Evolutionary conservation across 2,888 invertebrate genomes (phyloP).

Genomic region (Sceliomorpha sp.): DNA sequence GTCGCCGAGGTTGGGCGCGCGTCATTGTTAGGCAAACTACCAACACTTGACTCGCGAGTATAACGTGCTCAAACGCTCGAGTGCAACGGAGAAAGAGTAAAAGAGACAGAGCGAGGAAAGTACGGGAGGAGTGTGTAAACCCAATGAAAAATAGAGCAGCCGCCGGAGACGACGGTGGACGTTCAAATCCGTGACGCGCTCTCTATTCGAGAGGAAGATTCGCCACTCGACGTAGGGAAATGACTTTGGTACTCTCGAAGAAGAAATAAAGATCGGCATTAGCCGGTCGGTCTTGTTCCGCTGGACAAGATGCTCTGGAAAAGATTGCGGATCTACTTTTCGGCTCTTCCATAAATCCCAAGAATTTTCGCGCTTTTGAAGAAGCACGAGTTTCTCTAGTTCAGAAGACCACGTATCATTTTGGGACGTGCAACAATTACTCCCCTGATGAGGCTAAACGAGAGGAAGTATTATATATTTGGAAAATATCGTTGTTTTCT

Average conservation of each 20-base stretch:
- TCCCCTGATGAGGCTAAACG: too few species aligned
- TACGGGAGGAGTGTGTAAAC: conserved; percentile 57
- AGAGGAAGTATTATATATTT: too few species aligned
- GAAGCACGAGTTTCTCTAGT: too few species aligned
- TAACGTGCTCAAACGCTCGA: conserved; percentile 70
- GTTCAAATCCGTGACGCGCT: conserved; percentile 66
- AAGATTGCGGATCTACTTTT: too few species aligned
- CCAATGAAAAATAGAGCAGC: conserved; percentile 71
- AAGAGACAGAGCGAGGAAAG: conserved; percentile 18
- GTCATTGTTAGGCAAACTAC: conserved; percentile 73
- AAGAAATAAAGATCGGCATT: conserved; percentile 9
- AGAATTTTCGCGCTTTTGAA: too few species aligned
- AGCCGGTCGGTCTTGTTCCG: too few species aligned
- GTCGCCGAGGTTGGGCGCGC: conserved; percentile 24
- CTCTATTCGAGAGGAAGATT: conserved; percentile 46
- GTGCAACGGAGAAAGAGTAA: conserved; percentile 48
- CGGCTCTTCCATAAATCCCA: too few species aligned
- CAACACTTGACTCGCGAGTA: conserved; percentile 66
- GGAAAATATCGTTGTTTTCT: too few species aligned
- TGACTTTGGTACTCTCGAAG: conserved; percentile 18
- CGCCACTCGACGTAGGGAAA: conserved; percentile 39
- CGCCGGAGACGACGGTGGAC: conserved; percentile 63
- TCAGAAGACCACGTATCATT: too few species aligned
- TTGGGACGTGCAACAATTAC: too few species aligned
- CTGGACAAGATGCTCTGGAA: too few species aligned